A percentile compares a stretch with the other conserved stretches of the same genome.
Conservation (phyloP, 2,888 invertebrate species). For the Cephalotes varians region DNA sequence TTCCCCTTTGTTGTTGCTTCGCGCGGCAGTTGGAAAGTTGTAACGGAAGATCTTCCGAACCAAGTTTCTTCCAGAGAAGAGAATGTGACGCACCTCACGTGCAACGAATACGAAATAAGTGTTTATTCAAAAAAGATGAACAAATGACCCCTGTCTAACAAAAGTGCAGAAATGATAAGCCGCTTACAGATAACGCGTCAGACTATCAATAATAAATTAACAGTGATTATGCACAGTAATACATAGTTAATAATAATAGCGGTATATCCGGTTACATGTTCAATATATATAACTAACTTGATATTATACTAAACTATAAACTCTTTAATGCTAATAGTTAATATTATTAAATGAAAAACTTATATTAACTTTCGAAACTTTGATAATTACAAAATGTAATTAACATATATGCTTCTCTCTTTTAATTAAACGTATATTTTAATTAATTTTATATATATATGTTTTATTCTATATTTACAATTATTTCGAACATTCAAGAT, state of each 20-base stretch:
- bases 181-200: background rate
- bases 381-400: background rate
- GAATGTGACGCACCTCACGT: conserved; percentile 43
- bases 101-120: conserved; percentile 50
- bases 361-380: background rate
- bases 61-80: conserved; percentile 39
- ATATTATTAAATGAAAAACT: background rate
- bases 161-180: background rate
- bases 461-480: background rate
- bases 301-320: background rate
- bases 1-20: conserved; percentile 45
- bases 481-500: background rate
- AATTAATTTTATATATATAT: background rate
- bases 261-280: background rate
- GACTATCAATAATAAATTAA: background rate
- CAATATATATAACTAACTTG: background rate
- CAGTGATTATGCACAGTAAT: background rate
- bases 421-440: background rate
- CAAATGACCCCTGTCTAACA: conserved; percentile 1
- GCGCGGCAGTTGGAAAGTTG: conserved; percentile 45
- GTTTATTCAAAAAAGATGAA: conserved; percentile 39
- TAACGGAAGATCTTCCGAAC: conserved; percentile 40
- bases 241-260: background rate
- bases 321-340: background rate
- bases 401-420: background rate